Evolutionary conservation across 2,113 vertebrate species (phyloP).

Genomic region (Megaceryle torquata): DNA sequence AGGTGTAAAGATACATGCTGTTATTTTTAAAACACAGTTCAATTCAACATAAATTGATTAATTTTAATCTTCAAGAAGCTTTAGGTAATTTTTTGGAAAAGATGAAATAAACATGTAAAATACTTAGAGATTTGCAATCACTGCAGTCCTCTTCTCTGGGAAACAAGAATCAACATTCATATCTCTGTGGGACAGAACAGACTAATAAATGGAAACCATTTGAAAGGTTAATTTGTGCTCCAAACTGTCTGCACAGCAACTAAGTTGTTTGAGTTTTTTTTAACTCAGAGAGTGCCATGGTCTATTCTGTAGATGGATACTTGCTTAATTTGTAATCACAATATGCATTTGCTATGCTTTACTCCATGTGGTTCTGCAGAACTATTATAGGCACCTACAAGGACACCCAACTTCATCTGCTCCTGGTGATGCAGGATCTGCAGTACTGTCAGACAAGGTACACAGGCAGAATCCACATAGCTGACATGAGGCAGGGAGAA

Average conservation of each 20-base stretch:
- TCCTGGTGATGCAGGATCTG: not conserved
- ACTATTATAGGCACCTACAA: too few relatives aligned
- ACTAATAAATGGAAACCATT: not conserved
- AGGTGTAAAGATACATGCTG: not conserved
- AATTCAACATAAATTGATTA: conserved; percentile 15
- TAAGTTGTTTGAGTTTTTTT: not conserved
- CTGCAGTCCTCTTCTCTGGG: not conserved
- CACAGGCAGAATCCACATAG: not conserved
- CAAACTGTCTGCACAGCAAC: not conserved
- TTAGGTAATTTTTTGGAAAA: not conserved
- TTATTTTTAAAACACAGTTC: not conserved
- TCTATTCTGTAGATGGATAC: not conserved
- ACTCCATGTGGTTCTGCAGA: not conserved
- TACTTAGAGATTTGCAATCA: not conserved
- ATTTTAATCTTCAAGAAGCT: conserved; percentile 2
- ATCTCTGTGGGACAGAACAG: not conserved
- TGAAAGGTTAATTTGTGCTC: not conserved
- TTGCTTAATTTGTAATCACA: not conserved
- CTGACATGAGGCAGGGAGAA: not conserved
- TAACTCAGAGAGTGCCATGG: not conserved
- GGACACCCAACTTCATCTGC: not conserved
- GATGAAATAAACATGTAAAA: not conserved
- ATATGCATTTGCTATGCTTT: not conserved
- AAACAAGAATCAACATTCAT: not conserved
- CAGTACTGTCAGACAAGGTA: not conserved